Percentiles rank a stretch among this genome's conserved stretches.
Conservation (phyloP, 2,113 vertebrate genomes). For the Cercopithecus mona region DNA sequence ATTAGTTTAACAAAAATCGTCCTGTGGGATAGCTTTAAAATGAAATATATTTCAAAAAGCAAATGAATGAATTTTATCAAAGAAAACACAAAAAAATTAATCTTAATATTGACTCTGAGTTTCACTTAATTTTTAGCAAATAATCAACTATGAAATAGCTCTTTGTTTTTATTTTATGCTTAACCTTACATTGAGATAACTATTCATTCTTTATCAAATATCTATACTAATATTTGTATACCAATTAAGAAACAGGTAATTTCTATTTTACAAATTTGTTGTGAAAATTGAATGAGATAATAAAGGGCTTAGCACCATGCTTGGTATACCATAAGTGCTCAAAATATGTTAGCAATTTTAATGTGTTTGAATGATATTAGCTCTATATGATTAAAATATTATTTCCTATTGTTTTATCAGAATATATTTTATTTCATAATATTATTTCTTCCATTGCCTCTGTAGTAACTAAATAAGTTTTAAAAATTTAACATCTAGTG, state of each 20-base stretch:
- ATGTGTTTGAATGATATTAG: background rate
- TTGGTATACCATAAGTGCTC: background rate
- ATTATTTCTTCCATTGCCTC: background rate
- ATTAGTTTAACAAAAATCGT: background rate
- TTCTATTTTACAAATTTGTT: background rate
- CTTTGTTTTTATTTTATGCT: background rate
- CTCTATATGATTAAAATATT: background rate
- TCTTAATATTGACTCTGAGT: background rate
- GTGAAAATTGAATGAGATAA: background rate
- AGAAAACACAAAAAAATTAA: background rate
- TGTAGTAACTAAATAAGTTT: background rate
- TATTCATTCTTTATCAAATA: conserved; percentile 21
- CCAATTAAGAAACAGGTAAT: background rate
- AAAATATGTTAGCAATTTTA: background rate
- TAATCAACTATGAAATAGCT: background rate
- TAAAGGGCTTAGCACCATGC: background rate
- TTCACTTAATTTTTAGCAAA: background rate
- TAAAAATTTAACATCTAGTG: background rate
- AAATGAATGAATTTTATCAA: background rate
- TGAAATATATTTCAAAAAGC: background rate
- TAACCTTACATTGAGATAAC: background rate
- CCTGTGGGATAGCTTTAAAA: background rate
- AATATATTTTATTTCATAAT: background rate
- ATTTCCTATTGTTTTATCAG: background rate
- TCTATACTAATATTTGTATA: background rate